These are phyloP conservation scores for Drepana arcuata DNA, from an alignment of 1,140 invertebrate genomes.

Conservation along the genomic window DNA sequence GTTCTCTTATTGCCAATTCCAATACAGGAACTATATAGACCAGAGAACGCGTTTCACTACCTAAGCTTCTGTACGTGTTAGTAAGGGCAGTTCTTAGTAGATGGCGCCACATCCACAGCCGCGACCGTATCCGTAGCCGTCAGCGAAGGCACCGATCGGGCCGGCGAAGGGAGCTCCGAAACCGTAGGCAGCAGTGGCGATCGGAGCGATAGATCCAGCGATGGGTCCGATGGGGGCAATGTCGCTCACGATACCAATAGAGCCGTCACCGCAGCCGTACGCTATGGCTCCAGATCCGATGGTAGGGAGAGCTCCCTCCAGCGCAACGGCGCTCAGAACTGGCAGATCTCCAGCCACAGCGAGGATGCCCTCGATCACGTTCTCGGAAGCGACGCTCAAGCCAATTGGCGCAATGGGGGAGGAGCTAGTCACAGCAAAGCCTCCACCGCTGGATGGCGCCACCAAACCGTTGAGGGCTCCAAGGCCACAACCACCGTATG, in stretches of 20 bases:
- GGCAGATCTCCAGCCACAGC: conserved; percentile 22
- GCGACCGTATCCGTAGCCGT: too few species aligned
- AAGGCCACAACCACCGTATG: background rate
- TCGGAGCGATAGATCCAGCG: too few species aligned
- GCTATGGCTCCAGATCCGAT: conserved; percentile 18
- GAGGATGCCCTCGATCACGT: conserved; percentile 2
- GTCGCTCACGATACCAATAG: conserved; percentile 22
- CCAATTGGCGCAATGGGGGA: conserved; percentile 27
- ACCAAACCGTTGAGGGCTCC: background rate
- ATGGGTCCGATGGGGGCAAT: too few species aligned
- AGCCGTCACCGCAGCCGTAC: conserved; percentile 28
- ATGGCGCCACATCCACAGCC: too few species aligned
- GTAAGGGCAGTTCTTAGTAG: too few species aligned
- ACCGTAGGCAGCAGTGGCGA: too few species aligned
- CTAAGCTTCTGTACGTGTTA: too few species aligned
- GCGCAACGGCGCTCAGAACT: conserved; percentile 27
- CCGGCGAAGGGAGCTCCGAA: too few species aligned
- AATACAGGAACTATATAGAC: too few species aligned
- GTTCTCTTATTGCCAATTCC: too few species aligned
- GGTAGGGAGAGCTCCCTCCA: conserved; percentile 27
- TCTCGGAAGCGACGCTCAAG: conserved; percentile 15
- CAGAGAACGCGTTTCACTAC: too few species aligned
- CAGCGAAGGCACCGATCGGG: too few species aligned
- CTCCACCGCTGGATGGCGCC: conserved; percentile 11
- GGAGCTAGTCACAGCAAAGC: conserved; percentile 17